These are phyloP conservation scores for Nesidiocoris tenuis DNA, from an alignment of 2,888 invertebrate species.

Conservation along the genomic window DNA sequence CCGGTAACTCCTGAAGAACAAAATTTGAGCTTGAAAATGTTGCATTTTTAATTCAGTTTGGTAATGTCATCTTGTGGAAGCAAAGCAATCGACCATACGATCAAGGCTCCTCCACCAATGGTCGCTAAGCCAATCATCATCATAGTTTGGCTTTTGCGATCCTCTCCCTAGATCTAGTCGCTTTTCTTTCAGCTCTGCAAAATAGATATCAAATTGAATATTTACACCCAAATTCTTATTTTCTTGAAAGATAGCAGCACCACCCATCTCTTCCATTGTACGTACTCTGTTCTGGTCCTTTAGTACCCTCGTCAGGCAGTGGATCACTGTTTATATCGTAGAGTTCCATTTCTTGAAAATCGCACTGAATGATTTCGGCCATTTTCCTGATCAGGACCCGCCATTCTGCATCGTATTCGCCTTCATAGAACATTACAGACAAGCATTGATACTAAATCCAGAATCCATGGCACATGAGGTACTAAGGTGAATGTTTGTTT, in stretches of 20 bases:
- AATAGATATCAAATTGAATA: conserved; percentile 35
- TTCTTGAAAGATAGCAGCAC: not conserved
- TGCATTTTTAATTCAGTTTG: too few relatives aligned
- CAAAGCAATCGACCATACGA: too few relatives aligned
- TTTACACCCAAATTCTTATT: not conserved
- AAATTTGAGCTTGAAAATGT: too few relatives aligned
- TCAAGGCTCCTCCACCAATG: conserved; percentile 64
- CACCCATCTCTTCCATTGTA: conserved; percentile 31
- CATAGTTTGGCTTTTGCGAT: conserved; percentile 62
- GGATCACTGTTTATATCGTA: conserved; percentile 62
- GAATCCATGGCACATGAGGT: too few relatives aligned
- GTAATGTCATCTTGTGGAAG: too few relatives aligned
- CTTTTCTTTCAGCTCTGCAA: conserved; percentile 57
- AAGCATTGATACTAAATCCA: too few relatives aligned
- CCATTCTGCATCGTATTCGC: conserved; percentile 64
- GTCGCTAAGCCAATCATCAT: conserved; percentile 65
- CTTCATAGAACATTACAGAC: conserved; percentile 55
- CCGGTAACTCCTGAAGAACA: conserved; percentile 58
- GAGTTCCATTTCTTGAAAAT: conserved; percentile 60
- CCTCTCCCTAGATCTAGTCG: conserved; percentile 53
- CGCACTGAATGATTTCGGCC: conserved; percentile 59
- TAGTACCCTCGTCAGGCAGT: conserved; percentile 56
- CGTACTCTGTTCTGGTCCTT: conserved; percentile 56
- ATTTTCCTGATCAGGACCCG: conserved; percentile 62
- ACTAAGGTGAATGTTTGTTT: too few relatives aligned